Conservation (phyloP, 2,797 vertebrate species). For the Lerista edwardsae region DNA sequence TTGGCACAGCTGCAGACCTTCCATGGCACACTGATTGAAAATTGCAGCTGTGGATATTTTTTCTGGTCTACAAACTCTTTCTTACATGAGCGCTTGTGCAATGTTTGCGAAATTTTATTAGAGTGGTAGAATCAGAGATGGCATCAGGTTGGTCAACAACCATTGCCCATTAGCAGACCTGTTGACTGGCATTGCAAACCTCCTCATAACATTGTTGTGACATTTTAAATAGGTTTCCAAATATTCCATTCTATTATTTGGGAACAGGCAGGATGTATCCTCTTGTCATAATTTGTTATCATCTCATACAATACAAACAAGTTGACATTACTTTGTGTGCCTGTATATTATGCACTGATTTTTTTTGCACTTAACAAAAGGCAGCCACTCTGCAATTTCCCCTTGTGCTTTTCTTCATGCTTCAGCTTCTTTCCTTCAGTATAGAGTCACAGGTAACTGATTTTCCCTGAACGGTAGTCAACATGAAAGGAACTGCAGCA, state of each 20-base stretch:
- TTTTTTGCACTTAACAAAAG: constrained; percentile 31
- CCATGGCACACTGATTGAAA: too few relatives aligned
- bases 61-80: too few relatives aligned
- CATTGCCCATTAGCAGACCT: too few relatives aligned
- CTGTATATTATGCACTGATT: not conserved
- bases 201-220: not conserved
- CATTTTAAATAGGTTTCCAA: accelerated
- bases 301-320: not conserved
- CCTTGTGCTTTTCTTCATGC: not conserved
- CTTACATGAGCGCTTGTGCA: too few relatives aligned
- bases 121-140: too few relatives aligned
- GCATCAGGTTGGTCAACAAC: too few relatives aligned
- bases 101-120: too few relatives aligned
- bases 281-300: not conserved
- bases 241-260: accelerated
- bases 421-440: constrained; percentile 33
- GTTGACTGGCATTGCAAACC: not conserved
- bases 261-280: not conserved
- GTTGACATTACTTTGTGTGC: not conserved
- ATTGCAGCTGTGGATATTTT: too few relatives aligned
- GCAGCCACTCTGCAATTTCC: constrained; percentile 9
- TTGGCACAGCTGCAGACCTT: too few relatives aligned
- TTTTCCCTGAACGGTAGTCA: constrained; percentile 31
- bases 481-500: not conserved
- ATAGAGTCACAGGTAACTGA: constrained; percentile 44